phyloP scores from a whole-genome alignment of 2,113 vertebrate genomes.

The Melospiza melodia region DNA sequence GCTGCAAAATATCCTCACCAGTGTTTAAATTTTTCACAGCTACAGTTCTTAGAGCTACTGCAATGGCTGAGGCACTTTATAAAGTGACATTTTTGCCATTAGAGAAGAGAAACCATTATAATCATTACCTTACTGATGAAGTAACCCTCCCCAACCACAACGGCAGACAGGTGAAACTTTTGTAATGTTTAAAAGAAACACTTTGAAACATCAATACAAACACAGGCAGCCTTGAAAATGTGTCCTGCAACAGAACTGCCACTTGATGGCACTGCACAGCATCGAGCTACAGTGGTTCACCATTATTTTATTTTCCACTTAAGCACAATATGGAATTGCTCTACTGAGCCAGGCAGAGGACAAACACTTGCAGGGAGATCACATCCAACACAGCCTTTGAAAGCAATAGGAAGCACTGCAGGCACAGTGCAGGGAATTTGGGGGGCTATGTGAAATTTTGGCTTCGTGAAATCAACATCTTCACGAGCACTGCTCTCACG shows the following conservation, averaged over 20 bases:
- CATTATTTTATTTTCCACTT: not conserved
- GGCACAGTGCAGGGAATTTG: not conserved
- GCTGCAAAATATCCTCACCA: not conserved
- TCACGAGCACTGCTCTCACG: not conserved
- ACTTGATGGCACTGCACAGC: conserved; percentile 53
- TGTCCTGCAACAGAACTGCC: not conserved
- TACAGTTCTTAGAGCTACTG: not conserved
- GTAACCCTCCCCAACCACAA: not conserved
- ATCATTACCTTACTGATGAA: not conserved
- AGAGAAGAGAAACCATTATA: not conserved
- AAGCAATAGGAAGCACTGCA: not conserved
- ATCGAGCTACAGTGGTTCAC: not conserved
- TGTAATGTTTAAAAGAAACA: not conserved
- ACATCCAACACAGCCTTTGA: not conserved
- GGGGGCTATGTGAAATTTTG: not conserved
- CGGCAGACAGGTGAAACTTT: not conserved
- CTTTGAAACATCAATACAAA: not conserved
- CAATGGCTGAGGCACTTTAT: not conserved
- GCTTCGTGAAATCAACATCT: not conserved
- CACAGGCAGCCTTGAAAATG: fast-evolving
- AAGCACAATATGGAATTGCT: not conserved
- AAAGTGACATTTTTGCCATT: not conserved
- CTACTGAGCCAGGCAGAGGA: not conserved
- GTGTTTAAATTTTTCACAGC: conserved; percentile 37
- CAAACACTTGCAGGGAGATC: fast-evolving